Percentiles rank a stretch among this genome's conserved stretches.
phyloP scores from a whole-genome alignment of 2,113 vertebrate genomes.

The Pluvialis apricaria region DNA sequence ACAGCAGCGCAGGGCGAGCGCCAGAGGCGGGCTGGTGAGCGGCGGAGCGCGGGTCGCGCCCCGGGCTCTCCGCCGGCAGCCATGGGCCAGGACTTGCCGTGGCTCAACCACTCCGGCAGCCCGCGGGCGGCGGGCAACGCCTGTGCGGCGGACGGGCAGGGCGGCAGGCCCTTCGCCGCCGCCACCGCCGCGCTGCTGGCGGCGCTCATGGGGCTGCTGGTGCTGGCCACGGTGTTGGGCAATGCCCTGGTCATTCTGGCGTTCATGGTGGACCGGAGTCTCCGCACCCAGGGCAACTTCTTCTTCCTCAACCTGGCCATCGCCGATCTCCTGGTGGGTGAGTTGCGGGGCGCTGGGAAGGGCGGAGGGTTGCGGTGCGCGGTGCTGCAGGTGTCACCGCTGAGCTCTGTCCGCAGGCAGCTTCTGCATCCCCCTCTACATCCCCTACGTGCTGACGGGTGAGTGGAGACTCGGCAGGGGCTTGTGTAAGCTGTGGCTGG shows the following conservation, averaged over 20 bases:
- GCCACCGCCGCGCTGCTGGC: constrained; percentile 62
- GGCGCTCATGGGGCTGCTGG: constrained; percentile 73
- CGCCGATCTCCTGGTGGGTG: constrained; percentile 77
- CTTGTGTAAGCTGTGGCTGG: constrained; percentile 76
- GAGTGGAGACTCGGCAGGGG: constrained; percentile 72
- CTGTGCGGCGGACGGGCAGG: background rate
- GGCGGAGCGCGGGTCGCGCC: background rate
- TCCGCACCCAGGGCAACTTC: constrained; percentile 74
- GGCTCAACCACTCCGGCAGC: background rate
- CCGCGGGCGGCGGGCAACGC: background rate
- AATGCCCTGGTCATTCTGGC: constrained; percentile 76
- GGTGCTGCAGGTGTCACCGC: background rate
- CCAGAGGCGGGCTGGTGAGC: background rate
- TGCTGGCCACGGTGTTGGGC: constrained; percentile 72
- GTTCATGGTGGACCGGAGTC: constrained; percentile 72
- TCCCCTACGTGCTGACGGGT: constrained; percentile 74
- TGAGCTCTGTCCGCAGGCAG: constrained; percentile 53
- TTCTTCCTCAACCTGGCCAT: constrained; percentile 81
- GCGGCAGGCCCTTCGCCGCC: background rate
- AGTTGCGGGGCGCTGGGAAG: constrained; percentile 23
- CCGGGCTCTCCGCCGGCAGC: background rate
- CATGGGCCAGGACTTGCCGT: background rate
- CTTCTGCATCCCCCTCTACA: constrained; percentile 79
- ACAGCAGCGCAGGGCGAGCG: background rate
- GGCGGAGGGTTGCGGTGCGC: background rate